Base-by-base conservation (phyloP, 2,888 invertebrate species). In the Dynastes maya region DNA sequence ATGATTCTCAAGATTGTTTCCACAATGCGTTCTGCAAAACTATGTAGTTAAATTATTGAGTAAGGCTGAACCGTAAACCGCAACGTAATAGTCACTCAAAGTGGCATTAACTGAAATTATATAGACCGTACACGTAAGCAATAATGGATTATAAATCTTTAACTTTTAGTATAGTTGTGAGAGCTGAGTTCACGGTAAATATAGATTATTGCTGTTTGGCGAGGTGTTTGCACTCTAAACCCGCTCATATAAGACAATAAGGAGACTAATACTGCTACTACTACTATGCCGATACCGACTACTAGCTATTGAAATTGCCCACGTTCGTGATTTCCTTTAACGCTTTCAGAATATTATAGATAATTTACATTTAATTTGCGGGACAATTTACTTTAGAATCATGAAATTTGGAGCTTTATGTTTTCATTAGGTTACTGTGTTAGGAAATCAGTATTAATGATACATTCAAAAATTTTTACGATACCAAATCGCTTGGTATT, bases 31-130 rank as follows among this genome's bases (percentile, higher is more conserved):
- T 74, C 61, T 61, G 45, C 29, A 74, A 74, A 76, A 76, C 67
- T 68, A 45, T 65, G 51, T 68, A 76, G 55, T 76, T 76, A 76
- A 76, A 67, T 76, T 76, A 76, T 68, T 76, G 67, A 76, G 76
- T 68, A 76, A 65, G 63, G 40, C 16, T 40, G 22, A 65, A 55
- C 55, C 68, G 68, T 76, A 76, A 76, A 76, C 76, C 58, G 45
- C 58, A 76, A 76, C 64, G 53, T 65, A 76, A 76, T 76, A 65
- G 64, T 58, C 68, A 76, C 40, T 68, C 68, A 68, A 76, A 76
- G 58, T 68, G 67, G 67, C 76, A 76, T 76, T 76, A 64, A 67
- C 29, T 65, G 55, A 76, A 76, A 76, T 68, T 76, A 76, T 67
- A 68, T 58, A 76, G 40, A 58, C 67, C 67, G 55, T 49, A 76